Evolutionary conservation across 2,797 vertebrate genomes (phyloP).

Genomic region (Clarias laeviceps): DNA sequence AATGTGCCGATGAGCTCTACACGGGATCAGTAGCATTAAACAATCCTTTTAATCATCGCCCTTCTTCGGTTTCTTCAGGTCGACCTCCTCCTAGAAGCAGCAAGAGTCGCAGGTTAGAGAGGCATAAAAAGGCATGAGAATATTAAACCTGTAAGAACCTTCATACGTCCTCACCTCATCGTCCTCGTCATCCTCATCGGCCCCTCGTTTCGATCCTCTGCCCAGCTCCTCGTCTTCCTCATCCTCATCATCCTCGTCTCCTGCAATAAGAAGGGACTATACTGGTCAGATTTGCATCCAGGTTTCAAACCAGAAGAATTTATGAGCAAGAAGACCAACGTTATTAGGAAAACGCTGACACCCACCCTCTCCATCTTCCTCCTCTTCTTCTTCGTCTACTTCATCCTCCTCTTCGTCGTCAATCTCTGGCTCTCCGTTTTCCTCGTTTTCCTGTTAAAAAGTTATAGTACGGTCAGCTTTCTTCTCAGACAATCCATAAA

Average conservation of each 20-base stretch:
- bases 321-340: not conserved
- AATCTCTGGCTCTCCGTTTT: constrained; percentile 92
- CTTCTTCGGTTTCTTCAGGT: constrained; percentile 94
- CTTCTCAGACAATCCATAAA: not conserved
- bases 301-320: not conserved
- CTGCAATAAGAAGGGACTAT: constrained; percentile 45
- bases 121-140: not conserved
- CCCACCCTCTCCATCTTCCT: constrained; percentile 88
- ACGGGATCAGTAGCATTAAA: constrained; percentile 70
- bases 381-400: constrained; percentile 93
- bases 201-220: constrained; percentile 85
- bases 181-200: constrained; percentile 88
- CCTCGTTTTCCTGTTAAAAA: constrained; percentile 84
- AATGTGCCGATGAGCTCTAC: constrained; percentile 72
- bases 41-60: constrained; percentile 79
- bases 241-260: constrained; percentile 85
- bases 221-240: constrained; percentile 89
- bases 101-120: not conserved
- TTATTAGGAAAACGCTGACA: not conserved
- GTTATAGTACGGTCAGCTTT: not conserved
- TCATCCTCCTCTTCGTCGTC: constrained; percentile 93
- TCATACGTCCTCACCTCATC: constrained; percentile 67
- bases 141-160: not conserved
- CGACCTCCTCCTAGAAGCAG: constrained; percentile 82
- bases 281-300: not conserved